Evolutionary conservation across 2,113 vertebrate genomes (phyloP), one percentile per base, ranked within the genome.

Genomic region (Neopipo cinnamomea): DNA sequence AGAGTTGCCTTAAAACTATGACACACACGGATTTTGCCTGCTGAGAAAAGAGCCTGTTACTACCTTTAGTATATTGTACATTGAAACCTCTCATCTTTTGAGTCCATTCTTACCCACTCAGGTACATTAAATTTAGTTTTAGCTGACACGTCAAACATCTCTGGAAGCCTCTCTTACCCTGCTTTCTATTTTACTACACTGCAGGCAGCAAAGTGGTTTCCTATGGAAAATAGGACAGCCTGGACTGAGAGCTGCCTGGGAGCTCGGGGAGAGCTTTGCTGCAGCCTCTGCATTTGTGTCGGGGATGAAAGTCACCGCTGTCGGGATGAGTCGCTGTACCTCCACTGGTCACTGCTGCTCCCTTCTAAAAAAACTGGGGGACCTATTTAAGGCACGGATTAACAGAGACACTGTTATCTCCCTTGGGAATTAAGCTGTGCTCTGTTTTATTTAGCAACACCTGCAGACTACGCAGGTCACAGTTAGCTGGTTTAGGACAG

Each of bases 1-100:
- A 47, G 73, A 87, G 47, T 24, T 41, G 6, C 77, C 61, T 89
- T 87, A 39, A 77, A 91, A 75, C 55, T 35, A 11, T 33, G 88
- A 65, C 68, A 84, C 44, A 50, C 39, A 41, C 0, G 1, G 53
- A 77, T 94, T 62, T 76, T 67, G 66, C 92, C 77, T 68, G 70
- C 85, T 85, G 95, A 89, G 89, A 91, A 96, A 94, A 95, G 27
- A 88, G 49, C 56, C 82, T 79, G 59, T 50, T 91, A 71, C 80
- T 85, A 23, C 85, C 85, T 94, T 68, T 35, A 85, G 56, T 63
- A 67, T 50, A 91, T 20, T 72, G 49, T 50, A 88, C n/a, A 80
- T 22, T 35, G 84, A 93, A 44, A 62, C 14, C 25, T 87, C 77
- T 88, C 30, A 59, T 58, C 88, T 89, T 70, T 19, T 14, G 6